A percentile compares a stretch with the other conserved stretches of the same genome.
These are phyloP conservation scores for Orthosia gothica DNA, from an alignment of 2,888 invertebrate genomes.

Conservation along the genomic window DNA sequence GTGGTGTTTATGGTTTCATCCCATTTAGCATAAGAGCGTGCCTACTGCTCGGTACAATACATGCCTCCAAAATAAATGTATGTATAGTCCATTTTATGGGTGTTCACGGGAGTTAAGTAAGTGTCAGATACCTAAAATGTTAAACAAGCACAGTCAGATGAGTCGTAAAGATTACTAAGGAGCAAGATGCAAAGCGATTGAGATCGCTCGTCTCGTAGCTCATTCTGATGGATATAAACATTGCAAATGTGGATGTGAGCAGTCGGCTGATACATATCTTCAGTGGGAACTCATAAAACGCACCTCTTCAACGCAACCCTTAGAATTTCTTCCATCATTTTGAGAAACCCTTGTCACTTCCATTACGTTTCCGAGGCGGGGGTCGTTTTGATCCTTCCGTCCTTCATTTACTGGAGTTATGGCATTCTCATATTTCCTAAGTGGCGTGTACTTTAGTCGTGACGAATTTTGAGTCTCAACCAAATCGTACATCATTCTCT, in stretches of 20 bases:
- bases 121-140: conserved; percentile 41
- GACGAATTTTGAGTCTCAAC: conserved; percentile 74
- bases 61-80: background rate
- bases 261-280: conserved; percentile 83
- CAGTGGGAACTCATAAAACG: conserved; percentile 83
- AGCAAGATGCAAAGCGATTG: conserved; percentile 57
- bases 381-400: conserved; percentile 83
- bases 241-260: conserved; percentile 76
- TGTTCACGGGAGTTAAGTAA: conserved; percentile 43
- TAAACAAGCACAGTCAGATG: conserved; percentile 41
- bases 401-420: conserved; percentile 88
- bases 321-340: conserved; percentile 88
- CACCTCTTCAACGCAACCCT: conserved; percentile 81
- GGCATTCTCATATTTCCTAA: conserved; percentile 87
- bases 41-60: background rate
- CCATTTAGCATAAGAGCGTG: background rate
- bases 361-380: conserved; percentile 85
- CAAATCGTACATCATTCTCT: conserved; percentile 65
- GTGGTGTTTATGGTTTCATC: background rate
- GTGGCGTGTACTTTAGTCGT: conserved; percentile 81
- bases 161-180: conserved; percentile 56
- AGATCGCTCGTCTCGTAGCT: conserved; percentile 55
- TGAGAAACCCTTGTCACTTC: conserved; percentile 89
- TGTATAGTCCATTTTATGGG: conserved; percentile 16
- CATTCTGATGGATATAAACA: conserved; percentile 64